phyloP scores from a whole-genome alignment of 2,888 invertebrate genomes.

The Fragum whitleyi region DNA sequence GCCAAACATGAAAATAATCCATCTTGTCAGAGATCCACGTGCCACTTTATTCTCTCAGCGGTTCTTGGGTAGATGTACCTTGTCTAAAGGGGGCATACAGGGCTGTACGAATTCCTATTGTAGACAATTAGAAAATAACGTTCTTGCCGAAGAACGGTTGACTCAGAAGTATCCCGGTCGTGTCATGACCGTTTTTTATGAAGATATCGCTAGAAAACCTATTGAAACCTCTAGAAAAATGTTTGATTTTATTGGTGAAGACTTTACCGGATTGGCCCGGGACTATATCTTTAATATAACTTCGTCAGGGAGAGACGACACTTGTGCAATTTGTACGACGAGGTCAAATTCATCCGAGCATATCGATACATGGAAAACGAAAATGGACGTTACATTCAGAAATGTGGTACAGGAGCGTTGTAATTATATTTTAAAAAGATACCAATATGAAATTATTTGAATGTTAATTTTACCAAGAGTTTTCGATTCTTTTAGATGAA shows the following conservation, averaged over 20 bases:
- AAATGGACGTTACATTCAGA: conserved; percentile 28
- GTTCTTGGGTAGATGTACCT: conserved; percentile 34
- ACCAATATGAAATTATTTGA: conserved; percentile 35
- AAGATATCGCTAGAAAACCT: conserved; percentile 56
- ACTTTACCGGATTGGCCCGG: conserved; percentile 44
- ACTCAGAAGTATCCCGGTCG: conserved; percentile 44
- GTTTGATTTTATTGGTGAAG: conserved; percentile 56
- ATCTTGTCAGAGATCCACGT: conserved; percentile 65
- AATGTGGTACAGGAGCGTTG: conserved; percentile 44
- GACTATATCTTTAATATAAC: conserved; percentile 58
- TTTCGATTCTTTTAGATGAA: no score
- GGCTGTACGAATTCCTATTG: conserved; percentile 43
- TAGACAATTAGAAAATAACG: conserved; percentile 49
- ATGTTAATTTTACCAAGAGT: no score
- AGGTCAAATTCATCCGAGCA: conserved; percentile 61
- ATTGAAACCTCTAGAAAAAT: conserved; percentile 48
- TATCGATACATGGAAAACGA: conserved; percentile 50
- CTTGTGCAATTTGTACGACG: conserved; percentile 51
- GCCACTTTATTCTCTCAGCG: conserved; percentile 51
- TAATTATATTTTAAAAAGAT: conserved; percentile 45
- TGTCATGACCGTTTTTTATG: conserved; percentile 53
- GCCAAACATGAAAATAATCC: conserved; percentile 58
- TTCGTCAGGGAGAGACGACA: conserved; percentile 47
- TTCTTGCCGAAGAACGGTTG: conserved; percentile 43
- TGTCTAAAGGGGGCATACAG: conserved; percentile 5